Conservation (phyloP, 2,888 invertebrate genomes). For the Eulithis prunata region DNA sequence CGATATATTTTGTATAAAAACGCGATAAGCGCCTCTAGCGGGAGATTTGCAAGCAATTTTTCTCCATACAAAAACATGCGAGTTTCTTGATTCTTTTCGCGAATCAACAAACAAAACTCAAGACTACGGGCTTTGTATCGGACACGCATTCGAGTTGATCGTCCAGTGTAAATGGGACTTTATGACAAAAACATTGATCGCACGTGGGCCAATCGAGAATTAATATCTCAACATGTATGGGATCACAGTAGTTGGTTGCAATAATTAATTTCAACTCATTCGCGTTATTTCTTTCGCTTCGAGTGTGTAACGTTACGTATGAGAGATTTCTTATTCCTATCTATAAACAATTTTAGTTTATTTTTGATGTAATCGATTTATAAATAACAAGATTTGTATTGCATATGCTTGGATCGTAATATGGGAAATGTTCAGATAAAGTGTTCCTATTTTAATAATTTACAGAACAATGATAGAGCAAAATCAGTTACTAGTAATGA, state of each 20-base stretch:
- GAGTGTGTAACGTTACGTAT: constrained; percentile 52
- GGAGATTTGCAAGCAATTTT: too few relatives aligned
- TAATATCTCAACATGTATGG: constrained; percentile 74
- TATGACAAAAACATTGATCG: constrained; percentile 61
- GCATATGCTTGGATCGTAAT: constrained; percentile 4
- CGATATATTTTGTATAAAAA: too few relatives aligned
- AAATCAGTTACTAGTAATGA: constrained; percentile 50
- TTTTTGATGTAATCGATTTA: constrained; percentile 44
- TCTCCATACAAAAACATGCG: too few relatives aligned
- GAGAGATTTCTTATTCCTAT: constrained; percentile 37
- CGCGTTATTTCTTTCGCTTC: constrained; percentile 55
- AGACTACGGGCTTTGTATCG: constrained; percentile 44
- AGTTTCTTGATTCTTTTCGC: too few relatives aligned
- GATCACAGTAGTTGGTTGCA: constrained; percentile 76
- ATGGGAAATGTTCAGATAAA: constrained; percentile 25
- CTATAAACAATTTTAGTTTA: constrained; percentile 43
- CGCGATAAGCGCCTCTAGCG: too few relatives aligned
- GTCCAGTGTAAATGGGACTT: constrained; percentile 57
- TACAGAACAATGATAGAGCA: constrained; percentile 71
- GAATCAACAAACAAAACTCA: too few relatives aligned
- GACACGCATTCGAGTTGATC: constrained; percentile 67
- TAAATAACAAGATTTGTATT: constrained; percentile 18
- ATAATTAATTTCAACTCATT: constrained; percentile 53
- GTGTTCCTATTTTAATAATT: constrained; percentile 52
- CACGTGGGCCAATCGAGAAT: constrained; percentile 78